Base-by-base conservation (phyloP, 2,113 vertebrate genomes). In the Lepisosteus oculatus region DNA sequence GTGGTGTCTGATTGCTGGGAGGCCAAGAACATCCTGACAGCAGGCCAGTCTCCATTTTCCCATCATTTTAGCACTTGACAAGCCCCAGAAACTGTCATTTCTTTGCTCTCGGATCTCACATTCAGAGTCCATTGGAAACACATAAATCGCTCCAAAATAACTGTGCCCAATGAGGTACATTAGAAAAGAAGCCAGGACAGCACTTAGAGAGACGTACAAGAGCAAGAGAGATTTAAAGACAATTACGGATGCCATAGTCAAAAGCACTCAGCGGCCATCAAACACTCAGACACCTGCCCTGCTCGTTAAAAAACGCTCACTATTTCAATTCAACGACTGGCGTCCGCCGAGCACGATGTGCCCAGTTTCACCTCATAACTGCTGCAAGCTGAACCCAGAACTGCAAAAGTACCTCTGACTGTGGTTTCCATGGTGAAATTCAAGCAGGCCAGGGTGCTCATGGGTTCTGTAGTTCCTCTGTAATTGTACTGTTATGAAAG, bases 201-300 rank as follows among this genome's bases (percentile, higher is more conserved):
- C 47, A 13, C 57, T n/a, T 15, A 59, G 57, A 4, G 4, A 59
- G 57, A 15, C 57, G 14, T 5, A n/a, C 57, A 59, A 29, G 57
- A 5, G 55, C 8, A 47, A 63, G 57, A 67, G 42, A 59, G 47
- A 72, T 67, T 72, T 72, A 67, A 67, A 67, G 71, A 44, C 64
- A 51, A 67, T 57, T 12, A 43, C 51, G n/a, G 62, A 45, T 47
- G 13, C 11, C 43, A 2, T 41, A 51, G 72, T 63, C 56, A 68
- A 41, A 15, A 59, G 29, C n/a, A 62, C 56, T 47, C 29, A 42
- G 43, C 17, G 17, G 45, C 65, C 65, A 45, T 42, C 14, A 55
- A 55, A 42, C 29, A 29, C 15, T 29, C 66, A 4, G 15, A 8
- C 51, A 4, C 66, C 9, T 54, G 17, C 15, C 15, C 66, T 12